These are phyloP conservation scores for Apodemia duryi DNA, from an alignment of 2,888 invertebrate genomes.

Conservation along the genomic window DNA sequence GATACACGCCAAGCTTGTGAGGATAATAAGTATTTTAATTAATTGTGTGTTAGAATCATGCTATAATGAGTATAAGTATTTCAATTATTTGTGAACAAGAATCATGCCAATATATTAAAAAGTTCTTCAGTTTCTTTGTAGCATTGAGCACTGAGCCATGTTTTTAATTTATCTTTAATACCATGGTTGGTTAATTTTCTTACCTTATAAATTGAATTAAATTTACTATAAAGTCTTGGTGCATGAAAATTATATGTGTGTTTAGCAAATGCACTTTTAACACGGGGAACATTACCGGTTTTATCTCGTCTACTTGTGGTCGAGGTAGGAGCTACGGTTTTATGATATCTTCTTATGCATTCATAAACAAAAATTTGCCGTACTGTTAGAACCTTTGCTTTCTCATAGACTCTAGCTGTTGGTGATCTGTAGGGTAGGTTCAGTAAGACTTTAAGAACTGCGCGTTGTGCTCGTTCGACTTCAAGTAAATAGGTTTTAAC, in stretches of 20 bases:
- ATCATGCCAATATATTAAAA: no score
- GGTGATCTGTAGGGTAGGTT: not conserved
- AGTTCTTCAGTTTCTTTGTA: not conserved
- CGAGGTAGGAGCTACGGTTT: not conserved
- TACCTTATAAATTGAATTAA: not conserved
- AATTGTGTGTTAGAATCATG: no score
- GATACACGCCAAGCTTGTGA: no score
- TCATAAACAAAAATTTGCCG: no score
- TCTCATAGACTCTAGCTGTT: not conserved
- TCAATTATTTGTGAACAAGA: no score
- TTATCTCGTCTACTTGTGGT: not conserved
- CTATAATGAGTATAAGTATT: no score
- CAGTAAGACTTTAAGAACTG: not conserved
- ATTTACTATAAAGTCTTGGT: not conserved
- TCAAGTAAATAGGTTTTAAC: not conserved
- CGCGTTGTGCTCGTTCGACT: conserved; percentile 2
- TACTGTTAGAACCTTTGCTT: not conserved
- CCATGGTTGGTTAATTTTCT: not conserved
- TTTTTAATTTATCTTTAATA: not conserved
- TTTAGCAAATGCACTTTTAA: no score
- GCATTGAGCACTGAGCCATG: not conserved
- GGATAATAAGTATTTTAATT: no score
- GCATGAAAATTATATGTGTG: no score
- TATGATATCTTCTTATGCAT: no score
- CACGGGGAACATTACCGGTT: not conserved